Percentiles rank a stretch among this genome's conserved stretches.
Evolutionary conservation across 2,113 vertebrate genomes (phyloP).

Genomic region (Mobula birostris): DNA sequence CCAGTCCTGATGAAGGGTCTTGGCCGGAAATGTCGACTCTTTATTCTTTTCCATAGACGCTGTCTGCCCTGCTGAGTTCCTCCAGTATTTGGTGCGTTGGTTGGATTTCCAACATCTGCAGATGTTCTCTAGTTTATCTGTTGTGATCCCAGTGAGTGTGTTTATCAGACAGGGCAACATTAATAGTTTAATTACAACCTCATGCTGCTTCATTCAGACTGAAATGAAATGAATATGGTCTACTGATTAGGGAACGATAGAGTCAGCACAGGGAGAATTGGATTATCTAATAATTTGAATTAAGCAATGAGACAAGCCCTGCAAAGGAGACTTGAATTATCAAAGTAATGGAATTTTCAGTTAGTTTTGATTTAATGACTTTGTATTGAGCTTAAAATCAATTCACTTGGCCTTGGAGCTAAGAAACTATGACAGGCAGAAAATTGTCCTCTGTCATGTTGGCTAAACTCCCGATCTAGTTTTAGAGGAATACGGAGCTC

Average conservation of each 20-base stretch:
- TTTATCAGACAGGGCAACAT: neutral
- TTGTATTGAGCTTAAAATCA: neutral
- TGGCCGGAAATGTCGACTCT: no score
- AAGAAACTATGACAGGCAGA: neutral
- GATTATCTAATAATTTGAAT: constrained; percentile 1
- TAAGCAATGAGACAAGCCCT: neutral
- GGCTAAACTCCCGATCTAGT: no score
- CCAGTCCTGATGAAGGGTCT: no score
- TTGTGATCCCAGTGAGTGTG: neutral
- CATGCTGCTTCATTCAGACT: neutral
- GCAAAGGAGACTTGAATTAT: neutral
- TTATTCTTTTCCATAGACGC: no score
- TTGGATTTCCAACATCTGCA: no score
- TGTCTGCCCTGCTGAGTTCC: no score
- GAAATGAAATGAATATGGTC: neutral
- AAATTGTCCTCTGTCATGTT: no score
- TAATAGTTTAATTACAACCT: neutral
- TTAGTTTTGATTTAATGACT: neutral
- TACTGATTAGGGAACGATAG: neutral
- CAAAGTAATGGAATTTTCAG: neutral
- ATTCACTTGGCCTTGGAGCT: neutral
- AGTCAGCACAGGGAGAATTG: neutral
- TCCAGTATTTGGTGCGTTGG: no score
- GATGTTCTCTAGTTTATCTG: neutral
- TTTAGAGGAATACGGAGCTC: no score